Base-by-base conservation (phyloP, 2,113 vertebrate species). In the Tautogolabrus adspersus region DNA sequence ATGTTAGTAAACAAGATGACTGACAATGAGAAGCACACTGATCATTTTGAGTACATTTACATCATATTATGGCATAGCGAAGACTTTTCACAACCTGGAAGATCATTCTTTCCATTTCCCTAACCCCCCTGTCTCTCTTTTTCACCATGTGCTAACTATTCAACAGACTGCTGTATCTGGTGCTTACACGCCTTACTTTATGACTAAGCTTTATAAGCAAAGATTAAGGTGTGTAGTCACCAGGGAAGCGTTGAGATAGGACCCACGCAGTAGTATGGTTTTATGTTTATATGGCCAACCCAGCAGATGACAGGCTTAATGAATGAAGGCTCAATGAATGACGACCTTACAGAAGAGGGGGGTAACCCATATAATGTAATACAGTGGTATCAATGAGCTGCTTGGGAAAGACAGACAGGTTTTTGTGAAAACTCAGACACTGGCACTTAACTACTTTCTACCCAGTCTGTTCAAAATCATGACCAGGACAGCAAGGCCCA, bases 151-250 rank as follows among this genome's bases (percentile, higher is more conserved):
- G 93, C 89, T 91, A 89, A 85, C 88, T 81, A 88, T 94, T 90
- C 89, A 87, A 89, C 79, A 66, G 79, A 57, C 64, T 82, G 75
- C 61, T 83, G 84, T 84, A 87, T 91, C 87, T 89, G 83, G 69
- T 66, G 79, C 85, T 75, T 90, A 91, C 89, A 90, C 77, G 67
- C 88, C 81, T 89, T 72, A 69, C 89, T 93, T 93, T 91, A 93
- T 94, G 93, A 94, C 87, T 93, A 88, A 89, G 78, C 77, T 92
- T 92, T 88, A 92, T 89, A 89, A 87, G 87, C 70, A 88, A 81
- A 86, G 83, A 93, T 90, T 88, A 93, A 93, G 90, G 85, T 58
- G 74, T 91, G 89, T 85, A 92, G 90, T 92, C 91, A 89, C 75
- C 26, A 51, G 89, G 74, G 79, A 91, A 86, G 81, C 69, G 34